These are phyloP conservation scores for Mimumesa dahlbomi DNA, from an alignment of 2,888 invertebrate genomes.

Conservation along the genomic window DNA sequence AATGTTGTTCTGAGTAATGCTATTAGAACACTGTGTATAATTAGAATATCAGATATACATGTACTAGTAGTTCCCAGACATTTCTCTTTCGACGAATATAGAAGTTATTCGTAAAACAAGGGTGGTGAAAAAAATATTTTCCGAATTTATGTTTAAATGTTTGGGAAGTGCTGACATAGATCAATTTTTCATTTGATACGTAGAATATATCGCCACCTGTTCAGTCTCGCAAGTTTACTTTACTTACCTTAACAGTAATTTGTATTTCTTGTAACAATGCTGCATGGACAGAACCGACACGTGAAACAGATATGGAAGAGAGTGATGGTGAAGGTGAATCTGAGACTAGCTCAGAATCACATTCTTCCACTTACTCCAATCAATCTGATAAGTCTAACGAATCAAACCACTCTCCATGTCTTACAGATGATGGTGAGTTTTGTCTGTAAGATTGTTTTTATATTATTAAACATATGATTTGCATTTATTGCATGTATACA, in stretches of 20 bases:
- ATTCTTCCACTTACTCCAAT: conserved; percentile 78
- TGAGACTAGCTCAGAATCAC: conserved; percentile 81
- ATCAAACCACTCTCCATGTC: conserved; percentile 78
- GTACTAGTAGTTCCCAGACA: conserved; percentile 21
- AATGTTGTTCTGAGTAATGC: conserved; percentile 12
- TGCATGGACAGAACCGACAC: conserved; percentile 79
- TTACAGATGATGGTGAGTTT: conserved; percentile 81
- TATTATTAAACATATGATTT: conserved; percentile 41
- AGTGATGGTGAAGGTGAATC: conserved; percentile 81
- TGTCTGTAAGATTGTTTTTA: conserved; percentile 61
- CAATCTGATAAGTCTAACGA: conserved; percentile 77
- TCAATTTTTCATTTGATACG: conserved; percentile 17
- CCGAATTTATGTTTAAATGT: conserved; percentile 26
- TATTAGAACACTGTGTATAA: conserved; percentile 33
- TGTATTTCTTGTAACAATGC: conserved; percentile 73
- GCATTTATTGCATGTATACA: conserved; percentile 44
- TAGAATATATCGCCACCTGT: conserved; percentile 37
- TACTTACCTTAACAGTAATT: conserved; percentile 63
- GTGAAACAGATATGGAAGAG: conserved; percentile 82
- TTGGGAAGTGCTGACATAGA: conserved; percentile 31
- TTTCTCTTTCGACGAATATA: conserved; percentile 5
- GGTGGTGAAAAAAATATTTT: no score
- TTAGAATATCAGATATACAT: conserved; percentile 4
- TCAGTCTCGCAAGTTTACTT: conserved; percentile 51
- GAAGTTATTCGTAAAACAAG: no score